phyloP scores from a whole-genome alignment of 2,888 invertebrate species.

The Formica aserva region DNA sequence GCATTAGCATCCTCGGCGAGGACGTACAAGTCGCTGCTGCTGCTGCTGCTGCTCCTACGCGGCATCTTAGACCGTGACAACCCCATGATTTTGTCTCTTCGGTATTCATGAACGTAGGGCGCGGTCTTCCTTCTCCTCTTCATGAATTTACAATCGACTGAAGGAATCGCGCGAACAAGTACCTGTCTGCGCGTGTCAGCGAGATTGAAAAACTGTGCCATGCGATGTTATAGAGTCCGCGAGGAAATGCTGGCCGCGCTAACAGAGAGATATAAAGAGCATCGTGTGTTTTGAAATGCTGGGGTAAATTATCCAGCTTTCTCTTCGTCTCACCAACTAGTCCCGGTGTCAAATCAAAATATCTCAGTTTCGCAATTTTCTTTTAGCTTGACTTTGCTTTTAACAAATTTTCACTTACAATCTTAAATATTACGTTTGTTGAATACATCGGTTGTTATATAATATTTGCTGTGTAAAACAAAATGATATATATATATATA shows the following conservation, averaged over 20 bases:
- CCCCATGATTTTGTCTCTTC: constrained; percentile 77
- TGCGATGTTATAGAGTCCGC: background rate
- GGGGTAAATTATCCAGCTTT: background rate
- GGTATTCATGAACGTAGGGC: constrained; percentile 78
- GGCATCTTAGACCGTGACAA: constrained; percentile 75
- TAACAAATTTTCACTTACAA: background rate
- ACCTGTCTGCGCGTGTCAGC: constrained; percentile 33
- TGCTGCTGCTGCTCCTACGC: constrained; percentile 58
- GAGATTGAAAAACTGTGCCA: background rate
- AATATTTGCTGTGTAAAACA: background rate
- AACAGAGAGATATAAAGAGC: background rate
- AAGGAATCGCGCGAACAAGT: constrained; percentile 49
- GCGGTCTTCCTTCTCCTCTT: constrained; percentile 66
- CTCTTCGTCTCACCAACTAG: background rate
- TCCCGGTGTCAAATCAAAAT: background rate
- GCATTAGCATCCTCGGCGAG: constrained; percentile 73
- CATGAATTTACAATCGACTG: constrained; percentile 79
- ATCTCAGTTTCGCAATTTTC: background rate
- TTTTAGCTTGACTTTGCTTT: background rate
- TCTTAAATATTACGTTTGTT: background rate
- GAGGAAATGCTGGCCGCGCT: background rate
- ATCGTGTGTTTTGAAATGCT: background rate
- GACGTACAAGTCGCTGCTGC: constrained; percentile 42
- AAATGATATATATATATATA: too few species aligned
- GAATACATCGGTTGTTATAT: background rate